phyloP scores from a whole-genome alignment of 1,140 invertebrate genomes.

The Pseudomyrmex flavicornis region DNA sequence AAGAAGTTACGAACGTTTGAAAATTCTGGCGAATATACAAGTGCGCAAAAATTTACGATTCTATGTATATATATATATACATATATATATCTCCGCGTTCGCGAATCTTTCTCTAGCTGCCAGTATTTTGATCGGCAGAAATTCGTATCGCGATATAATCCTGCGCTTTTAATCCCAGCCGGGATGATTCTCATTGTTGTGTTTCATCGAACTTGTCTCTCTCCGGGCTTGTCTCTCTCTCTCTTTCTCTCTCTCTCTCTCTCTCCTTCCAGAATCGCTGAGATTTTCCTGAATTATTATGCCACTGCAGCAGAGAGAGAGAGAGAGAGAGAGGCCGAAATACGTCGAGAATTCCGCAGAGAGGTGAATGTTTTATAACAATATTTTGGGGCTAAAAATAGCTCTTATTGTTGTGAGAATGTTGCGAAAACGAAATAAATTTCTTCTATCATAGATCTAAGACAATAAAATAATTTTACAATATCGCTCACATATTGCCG shows the following conservation, averaged over 20 bases:
- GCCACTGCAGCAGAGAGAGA: constrained; percentile 14
- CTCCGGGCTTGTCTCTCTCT: constrained; percentile 40
- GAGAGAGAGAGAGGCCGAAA: constrained; percentile 14
- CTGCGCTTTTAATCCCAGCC: constrained; percentile 64
- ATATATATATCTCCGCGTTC: constrained; percentile 15
- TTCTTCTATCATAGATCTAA: neutral
- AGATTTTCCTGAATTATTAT: constrained; percentile 71
- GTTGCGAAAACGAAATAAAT: neutral
- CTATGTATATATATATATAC: too few relatives aligned
- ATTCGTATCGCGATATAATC: constrained; percentile 67
- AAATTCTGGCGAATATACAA: constrained; percentile 17
- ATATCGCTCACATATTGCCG: too few relatives aligned
- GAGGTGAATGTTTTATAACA: constrained; percentile 37
- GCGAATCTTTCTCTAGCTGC: constrained; percentile 52
- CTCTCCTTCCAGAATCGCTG: constrained; percentile 63
- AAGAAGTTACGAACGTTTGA: neutral
- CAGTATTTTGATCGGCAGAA: constrained; percentile 64
- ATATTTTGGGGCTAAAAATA: constrained; percentile 4
- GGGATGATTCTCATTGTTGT: constrained; percentile 72
- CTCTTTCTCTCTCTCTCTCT: constrained; percentile 2
- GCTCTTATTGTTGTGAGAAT: constrained; percentile 34
- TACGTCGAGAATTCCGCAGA: constrained; percentile 50
- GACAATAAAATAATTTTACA: neutral
- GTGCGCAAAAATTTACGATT: constrained; percentile 51
- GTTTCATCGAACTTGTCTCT: constrained; percentile 71